A percentile compares a stretch with the other conserved stretches of the same genome.
Evolutionary conservation across 1,140 invertebrate species (phyloP).

Genomic region (Orius insidiosus): DNA sequence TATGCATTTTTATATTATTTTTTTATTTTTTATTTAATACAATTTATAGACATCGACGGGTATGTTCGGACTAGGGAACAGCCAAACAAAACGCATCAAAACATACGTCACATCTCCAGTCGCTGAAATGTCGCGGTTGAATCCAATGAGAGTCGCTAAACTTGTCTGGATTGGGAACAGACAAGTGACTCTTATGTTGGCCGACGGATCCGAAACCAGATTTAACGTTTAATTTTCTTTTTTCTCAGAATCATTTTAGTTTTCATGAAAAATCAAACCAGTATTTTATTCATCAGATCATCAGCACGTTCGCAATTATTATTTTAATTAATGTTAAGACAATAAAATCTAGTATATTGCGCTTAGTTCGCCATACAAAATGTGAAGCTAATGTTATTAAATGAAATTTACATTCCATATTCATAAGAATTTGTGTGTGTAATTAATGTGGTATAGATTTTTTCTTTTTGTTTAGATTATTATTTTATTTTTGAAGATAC

Average conservation of each 20-base stretch:
- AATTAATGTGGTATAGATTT: too few relatives aligned
- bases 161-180: constrained; percentile 84
- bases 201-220: constrained; percentile 77
- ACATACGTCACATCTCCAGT: constrained; percentile 84
- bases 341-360: too few relatives aligned
- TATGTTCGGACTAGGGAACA: constrained; percentile 81
- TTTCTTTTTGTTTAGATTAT: too few relatives aligned
- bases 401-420: too few relatives aligned
- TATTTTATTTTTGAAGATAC: too few relatives aligned
- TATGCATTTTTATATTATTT: constrained; percentile 46
- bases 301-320: too few relatives aligned
- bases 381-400: too few relatives aligned
- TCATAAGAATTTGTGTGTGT: too few relatives aligned
- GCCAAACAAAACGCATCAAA: constrained; percentile 80
- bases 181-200: constrained; percentile 79
- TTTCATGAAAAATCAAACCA: too few relatives aligned
- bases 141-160: constrained; percentile 70
- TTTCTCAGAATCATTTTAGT: constrained; percentile 28
- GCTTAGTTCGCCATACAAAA: too few relatives aligned
- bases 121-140: constrained; percentile 66
- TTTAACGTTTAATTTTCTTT: constrained; percentile 72
- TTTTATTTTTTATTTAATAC: constrained; percentile 12
- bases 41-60: constrained; percentile 45
- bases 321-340: too few relatives aligned
- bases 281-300: too few relatives aligned